Evolutionary conservation across 2,888 invertebrate species (phyloP), one percentile per base, ranked within the genome.

Genomic region (Andrena haemorrhoa): DNA sequence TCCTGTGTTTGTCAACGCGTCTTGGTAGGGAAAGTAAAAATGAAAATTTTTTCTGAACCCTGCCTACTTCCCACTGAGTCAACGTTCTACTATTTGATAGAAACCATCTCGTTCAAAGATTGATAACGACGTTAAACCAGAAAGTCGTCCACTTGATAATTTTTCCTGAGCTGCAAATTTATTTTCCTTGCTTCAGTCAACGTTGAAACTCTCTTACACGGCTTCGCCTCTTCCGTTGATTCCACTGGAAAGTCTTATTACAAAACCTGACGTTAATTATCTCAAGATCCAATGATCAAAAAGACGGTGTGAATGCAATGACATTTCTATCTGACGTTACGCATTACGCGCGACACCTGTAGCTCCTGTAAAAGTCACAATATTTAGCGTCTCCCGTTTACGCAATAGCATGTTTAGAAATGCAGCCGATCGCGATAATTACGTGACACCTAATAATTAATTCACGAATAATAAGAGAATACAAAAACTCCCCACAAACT

Each of bases 371-470:
- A 71, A 63, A 63, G 31, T 23, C 31, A 20, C 20, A 47, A 20
- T 41, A 71, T 5, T 10, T 20, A 29, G n/a, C 41, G 6, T 12
- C 70, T 71, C 47, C 16, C 31, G n/a, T 49, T 61, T 61, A 26
- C 35, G 8, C 23, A 47, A 47, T 16, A 1, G 8, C 0, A 5
- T 5, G 49, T 49, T 41, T 58, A n/a, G n/a, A 16, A 20, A 10
- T 4, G 12, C n/a, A 49, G 65, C 8, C n/a, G 33, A 53, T 51
- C 20, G 20, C 7, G 3, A 33, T 6, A 3, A 31, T 20, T 2
- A 20, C 6, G 29, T 12, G 6, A 58, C 12, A 58, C 20, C 0
- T 26, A 58, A 8, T 29, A 23, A 41, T 23, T 56, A 56, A 56
- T 26, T 56, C 8, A 5, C 12, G 12, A 23, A 56, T 56, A 26